Base-by-base conservation (phyloP, 2,113 vertebrate species). In the Accipiter virgatus region DNA sequence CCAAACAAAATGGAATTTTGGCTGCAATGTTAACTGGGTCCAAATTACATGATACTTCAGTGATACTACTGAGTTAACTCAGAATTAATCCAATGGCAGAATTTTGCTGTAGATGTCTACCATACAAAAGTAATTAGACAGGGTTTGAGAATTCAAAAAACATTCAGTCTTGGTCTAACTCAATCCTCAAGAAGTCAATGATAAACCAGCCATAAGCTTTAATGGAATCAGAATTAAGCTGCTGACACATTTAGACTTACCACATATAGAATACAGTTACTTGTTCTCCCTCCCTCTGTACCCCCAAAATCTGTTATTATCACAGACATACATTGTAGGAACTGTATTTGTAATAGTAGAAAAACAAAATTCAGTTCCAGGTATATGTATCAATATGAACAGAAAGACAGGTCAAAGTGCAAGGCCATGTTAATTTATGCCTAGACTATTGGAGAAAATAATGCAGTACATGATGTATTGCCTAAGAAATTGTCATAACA, bases 381-480 rank as follows among this genome's bases (percentile, higher is more conserved):
- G 13, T 47, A 27, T n/a, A 21, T 0, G 0, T 36, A 62, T 36
- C 17, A 77, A 38, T 22, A 25, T 2, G 11, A 88, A 43, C 12
- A 63, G 13, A 22, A 86, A 58, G 16, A 20, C 8, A 65, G 31
- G 3, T 36, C 31, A 36, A n/a, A 52, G 18, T 32, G 12, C 34
- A 14, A 21, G 29, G 7, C 9, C 29, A 32, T 6, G 16, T 62
- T 67, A 75, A 59, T 50, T 50, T 88, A 55, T 23, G 26, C 13
- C 17, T 11, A 32, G n/a, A 50, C 7, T 31, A 20, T 1, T 61
- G 19, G 38, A 78, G 59, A 82, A 75, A 78, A 77, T 38, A 58
- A 48, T 18, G 19, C 19, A 80, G 8, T 34, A 65, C 0, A 0
- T 43, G 27, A 43, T 36, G 8, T 1, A 21, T 16, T 87, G 65